Conservation (phyloP, 1,140 invertebrate genomes). For the Neodiprion virginianus region DNA sequence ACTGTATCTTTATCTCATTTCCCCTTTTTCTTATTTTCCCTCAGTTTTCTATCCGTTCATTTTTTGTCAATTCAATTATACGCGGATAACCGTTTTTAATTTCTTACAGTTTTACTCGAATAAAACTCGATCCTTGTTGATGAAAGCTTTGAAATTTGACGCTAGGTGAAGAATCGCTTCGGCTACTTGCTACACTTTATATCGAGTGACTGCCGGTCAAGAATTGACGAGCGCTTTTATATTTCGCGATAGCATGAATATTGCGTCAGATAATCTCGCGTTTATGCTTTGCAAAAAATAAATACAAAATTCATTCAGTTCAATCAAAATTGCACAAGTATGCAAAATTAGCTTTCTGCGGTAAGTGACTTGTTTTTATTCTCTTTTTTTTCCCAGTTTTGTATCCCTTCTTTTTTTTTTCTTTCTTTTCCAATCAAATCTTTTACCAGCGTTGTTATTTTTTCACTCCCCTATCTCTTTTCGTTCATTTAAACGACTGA, state of each 20-base stretch:
- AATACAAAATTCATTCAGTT: background rate
- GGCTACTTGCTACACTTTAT: background rate
- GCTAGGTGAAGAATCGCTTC: background rate
- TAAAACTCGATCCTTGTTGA: background rate
- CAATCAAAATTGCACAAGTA: background rate
- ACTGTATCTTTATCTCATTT: background rate
- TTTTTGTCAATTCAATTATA: no score
- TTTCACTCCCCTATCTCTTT: no score
- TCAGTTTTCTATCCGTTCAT: no score
- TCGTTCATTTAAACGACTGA: no score
- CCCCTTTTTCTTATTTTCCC: no score
- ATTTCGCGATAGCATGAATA: constrained; percentile 47
- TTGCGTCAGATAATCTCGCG: constrained; percentile 49
- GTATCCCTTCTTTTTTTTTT: background rate
- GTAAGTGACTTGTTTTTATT: background rate
- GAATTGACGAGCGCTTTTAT: constrained; percentile 48
- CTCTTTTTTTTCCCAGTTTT: background rate
- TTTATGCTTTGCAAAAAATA: background rate
- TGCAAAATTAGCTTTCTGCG: background rate
- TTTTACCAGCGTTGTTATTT: background rate
- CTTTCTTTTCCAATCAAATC: background rate
- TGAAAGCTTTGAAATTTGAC: no score
- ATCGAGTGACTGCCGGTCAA: background rate
- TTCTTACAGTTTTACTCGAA: background rate
- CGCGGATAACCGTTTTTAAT: background rate